A percentile compares a stretch with the other conserved stretches of the same genome.
Conservation (phyloP, 2,113 vertebrate species). For the Axis porcinus region DNA sequence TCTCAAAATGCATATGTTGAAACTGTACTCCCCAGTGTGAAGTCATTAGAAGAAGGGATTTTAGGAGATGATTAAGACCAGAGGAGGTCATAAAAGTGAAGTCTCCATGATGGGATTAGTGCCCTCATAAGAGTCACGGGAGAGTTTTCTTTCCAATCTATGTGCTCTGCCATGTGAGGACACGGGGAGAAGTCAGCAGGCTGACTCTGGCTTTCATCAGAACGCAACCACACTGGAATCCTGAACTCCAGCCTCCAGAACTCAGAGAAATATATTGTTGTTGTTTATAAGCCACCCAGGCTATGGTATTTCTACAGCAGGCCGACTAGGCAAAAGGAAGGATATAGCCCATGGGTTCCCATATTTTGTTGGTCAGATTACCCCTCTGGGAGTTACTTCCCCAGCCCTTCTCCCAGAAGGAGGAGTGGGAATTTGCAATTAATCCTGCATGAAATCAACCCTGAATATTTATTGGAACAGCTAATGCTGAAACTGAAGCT, state of each 20-base stretch:
- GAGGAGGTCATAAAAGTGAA: background rate
- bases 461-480: background rate
- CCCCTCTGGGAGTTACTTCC: background rate
- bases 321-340: background rate
- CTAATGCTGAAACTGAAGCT: background rate
- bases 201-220: background rate
- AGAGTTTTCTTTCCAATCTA: background rate
- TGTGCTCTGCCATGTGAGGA: fast-evolving
- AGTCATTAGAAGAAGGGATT: background rate
- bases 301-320: background rate
- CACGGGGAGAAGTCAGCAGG: background rate
- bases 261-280: background rate
- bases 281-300: background rate
- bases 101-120: background rate
- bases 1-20: background rate
- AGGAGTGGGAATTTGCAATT: background rate
- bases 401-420: background rate
- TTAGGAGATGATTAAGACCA: background rate
- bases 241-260: background rate
- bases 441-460: background rate
- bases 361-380: background rate
- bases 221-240: background rate
- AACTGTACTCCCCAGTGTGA: background rate
- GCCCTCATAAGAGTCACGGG: background rate
- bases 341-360: background rate